Evolutionary conservation across 2,113 vertebrate species (phyloP).

Genomic region (Pedetes capensis): DNA sequence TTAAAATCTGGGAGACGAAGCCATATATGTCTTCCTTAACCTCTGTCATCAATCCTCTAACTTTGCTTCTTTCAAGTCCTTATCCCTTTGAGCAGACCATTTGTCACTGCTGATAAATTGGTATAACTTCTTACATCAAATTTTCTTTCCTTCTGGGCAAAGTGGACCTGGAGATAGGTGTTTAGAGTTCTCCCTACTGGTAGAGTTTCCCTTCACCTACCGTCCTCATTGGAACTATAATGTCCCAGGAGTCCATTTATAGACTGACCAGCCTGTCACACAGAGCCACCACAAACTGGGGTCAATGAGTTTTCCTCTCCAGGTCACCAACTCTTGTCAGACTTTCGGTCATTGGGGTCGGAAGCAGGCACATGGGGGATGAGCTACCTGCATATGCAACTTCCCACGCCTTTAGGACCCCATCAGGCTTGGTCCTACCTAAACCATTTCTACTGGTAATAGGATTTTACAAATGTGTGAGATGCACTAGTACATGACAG

Average conservation of each 20-base stretch:
- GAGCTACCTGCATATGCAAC: background rate
- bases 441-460: background rate
- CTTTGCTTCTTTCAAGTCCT: background rate
- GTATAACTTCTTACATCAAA: background rate
- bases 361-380: no score
- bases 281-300: no score
- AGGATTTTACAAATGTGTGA: background rate
- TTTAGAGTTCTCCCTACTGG: no score
- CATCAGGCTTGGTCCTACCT: background rate
- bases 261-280: background rate
- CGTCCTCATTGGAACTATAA: rapidly evolving
- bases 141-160: background rate
- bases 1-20: background rate
- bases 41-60: background rate
- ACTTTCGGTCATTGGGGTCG: no score
- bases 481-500: background rate
- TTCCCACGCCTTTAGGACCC: background rate
- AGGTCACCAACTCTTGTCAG: background rate
- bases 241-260: background rate
- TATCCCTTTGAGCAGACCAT: background rate
- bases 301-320: background rate
- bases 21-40: no score
- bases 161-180: background rate
- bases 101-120: background rate
- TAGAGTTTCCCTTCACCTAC: background rate